phyloP scores from a whole-genome alignment of 2,888 invertebrate species.

The Nephrotoma flavescens region DNA sequence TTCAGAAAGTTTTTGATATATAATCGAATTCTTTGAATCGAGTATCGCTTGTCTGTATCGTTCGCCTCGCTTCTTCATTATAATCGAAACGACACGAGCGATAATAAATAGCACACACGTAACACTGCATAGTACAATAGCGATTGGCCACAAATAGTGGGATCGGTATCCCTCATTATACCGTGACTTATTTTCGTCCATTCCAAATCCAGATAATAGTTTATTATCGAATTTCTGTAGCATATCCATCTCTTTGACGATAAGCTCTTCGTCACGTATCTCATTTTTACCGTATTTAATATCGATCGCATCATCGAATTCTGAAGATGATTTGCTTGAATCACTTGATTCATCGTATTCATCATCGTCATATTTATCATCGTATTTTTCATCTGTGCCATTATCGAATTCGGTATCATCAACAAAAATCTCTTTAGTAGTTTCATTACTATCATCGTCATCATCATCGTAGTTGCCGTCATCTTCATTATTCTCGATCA shows the following conservation, averaged over 20 bases:
- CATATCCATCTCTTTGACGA: constrained; percentile 24
- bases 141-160: constrained; percentile 38
- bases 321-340: background rate
- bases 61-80: constrained; percentile 36
- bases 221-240: constrained; percentile 12
- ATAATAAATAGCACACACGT: constrained; percentile 37
- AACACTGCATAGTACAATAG: constrained; percentile 42
- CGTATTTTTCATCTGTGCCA: constrained; percentile 15
- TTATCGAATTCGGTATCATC: constrained; percentile 22
- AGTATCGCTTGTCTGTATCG: constrained; percentile 33
- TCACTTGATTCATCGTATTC: constrained; percentile 9
- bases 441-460: constrained; percentile 28
- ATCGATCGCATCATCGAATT: background rate
- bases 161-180: background rate
- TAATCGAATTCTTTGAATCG: constrained; percentile 37
- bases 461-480: constrained; percentile 28
- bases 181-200: constrained; percentile 12
- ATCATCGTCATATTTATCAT: constrained; percentile 15
- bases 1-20: constrained; percentile 65
- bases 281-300: background rate
- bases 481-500: constrained; percentile 10
- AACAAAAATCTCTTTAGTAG: constrained; percentile 28
- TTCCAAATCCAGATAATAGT: constrained; percentile 15
- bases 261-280: constrained; percentile 22
- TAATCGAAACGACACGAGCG: constrained; percentile 36